Conservation (phyloP, 2,113 vertebrate genomes). For the Poicephalus meyeri region DNA sequence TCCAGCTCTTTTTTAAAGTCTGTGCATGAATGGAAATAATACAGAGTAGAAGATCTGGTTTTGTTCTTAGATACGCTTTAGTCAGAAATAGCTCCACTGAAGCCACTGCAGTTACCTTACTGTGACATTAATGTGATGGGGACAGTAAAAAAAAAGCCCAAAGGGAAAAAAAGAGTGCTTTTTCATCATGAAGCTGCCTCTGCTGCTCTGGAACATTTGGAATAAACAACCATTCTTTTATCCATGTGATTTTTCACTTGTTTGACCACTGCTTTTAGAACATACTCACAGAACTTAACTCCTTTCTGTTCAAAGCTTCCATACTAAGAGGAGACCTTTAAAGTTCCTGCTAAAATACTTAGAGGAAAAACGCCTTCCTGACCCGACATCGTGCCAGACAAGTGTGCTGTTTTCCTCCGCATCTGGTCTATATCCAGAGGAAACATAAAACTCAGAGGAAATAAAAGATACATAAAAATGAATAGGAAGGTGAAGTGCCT, state of each 20-base stretch:
- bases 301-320: background rate
- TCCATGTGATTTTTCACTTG: background rate
- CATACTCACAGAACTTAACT: background rate
- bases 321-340: background rate
- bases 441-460: background rate
- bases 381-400: rapidly evolving
- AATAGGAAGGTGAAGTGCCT: background rate
- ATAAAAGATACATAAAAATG: background rate
- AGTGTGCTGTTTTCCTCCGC: background rate
- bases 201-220: background rate
- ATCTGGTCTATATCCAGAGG: background rate
- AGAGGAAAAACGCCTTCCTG: background rate
- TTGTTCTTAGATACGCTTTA: background rate
- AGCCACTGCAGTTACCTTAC: background rate
- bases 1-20: background rate
- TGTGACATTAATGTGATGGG: background rate
- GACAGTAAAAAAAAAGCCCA: background rate
- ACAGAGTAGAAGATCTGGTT: background rate
- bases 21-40: background rate
- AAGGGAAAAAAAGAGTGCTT: background rate
- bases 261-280: background rate
- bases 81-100: background rate
- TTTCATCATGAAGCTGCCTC: background rate
- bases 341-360: background rate
- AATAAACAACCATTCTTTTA: background rate